These are phyloP conservation scores for Eulemur coronatus DNA, from an alignment of 2,797 vertebrate genomes.

Conservation along the genomic window DNA sequence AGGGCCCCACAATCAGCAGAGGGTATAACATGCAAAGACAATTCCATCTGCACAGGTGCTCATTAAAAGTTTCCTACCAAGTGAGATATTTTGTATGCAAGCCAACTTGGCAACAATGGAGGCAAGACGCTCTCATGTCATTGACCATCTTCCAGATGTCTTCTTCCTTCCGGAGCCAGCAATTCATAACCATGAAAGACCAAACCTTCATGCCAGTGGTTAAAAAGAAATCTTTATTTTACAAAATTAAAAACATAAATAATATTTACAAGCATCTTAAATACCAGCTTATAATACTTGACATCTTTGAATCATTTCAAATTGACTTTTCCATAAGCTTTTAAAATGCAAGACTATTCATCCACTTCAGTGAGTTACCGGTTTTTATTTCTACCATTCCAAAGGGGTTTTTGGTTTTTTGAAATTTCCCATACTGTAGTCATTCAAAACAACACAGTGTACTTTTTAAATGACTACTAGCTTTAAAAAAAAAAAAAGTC, in stretches of 20 bases:
- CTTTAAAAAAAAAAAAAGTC: conserved; percentile 26
- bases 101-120: neutral
- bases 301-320: conserved; percentile 76
- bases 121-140: neutral
- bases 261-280: conserved; percentile 88
- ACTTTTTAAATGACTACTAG: conserved; percentile 61
- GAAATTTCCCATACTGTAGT: conserved; percentile 52
- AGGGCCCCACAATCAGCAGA: neutral
- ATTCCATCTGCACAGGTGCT: neutral
- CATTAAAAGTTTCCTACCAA: conserved; percentile 4
- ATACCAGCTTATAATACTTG: conserved; percentile 83
- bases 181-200: conserved; percentile 11
- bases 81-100: neutral
- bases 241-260: conserved; percentile 90
- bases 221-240: conserved; percentile 89
- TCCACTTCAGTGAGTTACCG: conserved; percentile 50
- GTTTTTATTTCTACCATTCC: conserved; percentile 49
- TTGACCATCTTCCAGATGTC: neutral
- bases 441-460: conserved; percentile 35
- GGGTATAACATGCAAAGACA: neutral
- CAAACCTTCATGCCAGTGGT: conserved; percentile 67
- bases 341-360: conserved; percentile 81
- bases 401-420: conserved; percentile 56
- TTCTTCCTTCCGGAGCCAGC: neutral
- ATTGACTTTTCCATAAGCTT: conserved; percentile 74